Base-by-base conservation (phyloP, 2,888 invertebrate species). In the Chrysodeixis includens region DNA sequence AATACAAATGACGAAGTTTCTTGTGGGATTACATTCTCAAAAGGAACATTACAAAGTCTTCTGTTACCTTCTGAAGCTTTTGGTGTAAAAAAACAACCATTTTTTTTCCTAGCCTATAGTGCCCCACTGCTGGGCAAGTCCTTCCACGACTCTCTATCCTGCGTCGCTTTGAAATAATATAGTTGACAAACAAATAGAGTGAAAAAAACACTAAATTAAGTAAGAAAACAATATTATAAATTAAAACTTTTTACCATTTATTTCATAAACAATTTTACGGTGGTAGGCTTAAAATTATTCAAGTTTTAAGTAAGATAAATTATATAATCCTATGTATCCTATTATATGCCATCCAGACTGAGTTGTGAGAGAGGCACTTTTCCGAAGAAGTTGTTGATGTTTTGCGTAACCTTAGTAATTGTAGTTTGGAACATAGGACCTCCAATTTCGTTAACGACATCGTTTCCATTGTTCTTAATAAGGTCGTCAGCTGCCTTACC, bases 371-470 rank as follows among this genome's bases (percentile, higher is more conserved):
- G 35, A 0, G 75, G 4, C 0, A 32, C 0, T 14, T 1, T 2
- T 8, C 0, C 20, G 6, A 69, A 26, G 10, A 78, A 54, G 4
- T 4, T 22, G 30, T 62, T 75, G 0, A 71, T 14, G 16, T 51
- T 54, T 6, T 56, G 32, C 0, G 66, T 49, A 0, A 32, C 2
- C 5, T 26, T 44, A 4, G n/a, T 78, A 0, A 58, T 0, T 12
- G n/a, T 0, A 0, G 22, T 8, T 7, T 9, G 0, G 10, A 75
- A 35, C 30, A 77, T 40, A 0, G 9, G 0, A 1, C 1, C 0
- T 18, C 66, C 76, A 26, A 78, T 58, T 8, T 71, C 68, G 0
- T 32, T 1, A 0, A 78, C 6, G 0, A 77, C 8, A 12, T 40
- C 66, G 49, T 64, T 58, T 14, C 65, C 22, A 14, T n/a, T 56